phyloP scores from a whole-genome alignment of 2,797 vertebrate species.

The Aeoliscus strigatus region DNA sequence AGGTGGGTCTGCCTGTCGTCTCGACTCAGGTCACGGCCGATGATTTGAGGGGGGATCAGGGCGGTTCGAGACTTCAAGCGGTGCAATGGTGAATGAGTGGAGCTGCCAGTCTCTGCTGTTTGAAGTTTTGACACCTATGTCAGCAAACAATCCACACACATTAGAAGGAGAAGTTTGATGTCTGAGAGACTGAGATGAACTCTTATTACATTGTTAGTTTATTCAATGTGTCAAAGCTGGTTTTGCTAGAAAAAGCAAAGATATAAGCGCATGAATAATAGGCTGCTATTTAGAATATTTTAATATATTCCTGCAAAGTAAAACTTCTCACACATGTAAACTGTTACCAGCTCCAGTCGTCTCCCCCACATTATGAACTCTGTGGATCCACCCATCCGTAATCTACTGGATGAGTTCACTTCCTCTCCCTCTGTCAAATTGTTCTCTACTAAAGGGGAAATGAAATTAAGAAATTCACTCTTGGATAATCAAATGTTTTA shows the following conservation, averaged over 20 bases:
- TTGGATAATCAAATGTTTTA: conserved; percentile 62
- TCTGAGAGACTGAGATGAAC: conserved; percentile 43
- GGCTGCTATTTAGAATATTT: conserved; percentile 51
- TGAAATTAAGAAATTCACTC: conserved; percentile 63
- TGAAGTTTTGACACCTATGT: conserved; percentile 75
- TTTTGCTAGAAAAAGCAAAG: conserved; percentile 53
- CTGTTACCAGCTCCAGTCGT: conserved; percentile 23
- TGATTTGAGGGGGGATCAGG: conserved; percentile 65
- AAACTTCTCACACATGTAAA: conserved; percentile 25
- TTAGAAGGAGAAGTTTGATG: conserved; percentile 70
- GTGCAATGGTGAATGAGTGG: conserved; percentile 41
- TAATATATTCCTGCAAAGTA: conserved; percentile 30
- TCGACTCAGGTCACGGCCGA: conserved; percentile 58
- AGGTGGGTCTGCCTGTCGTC: conserved; percentile 69
- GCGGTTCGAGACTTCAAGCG: conserved; percentile 62
- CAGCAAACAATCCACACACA: conserved; percentile 68
- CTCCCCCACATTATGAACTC: conserved; percentile 44
- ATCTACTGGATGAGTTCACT: conserved; percentile 58
- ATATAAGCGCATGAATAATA: conserved; percentile 41
- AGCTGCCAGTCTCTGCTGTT: conserved; percentile 66
- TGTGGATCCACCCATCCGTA: conserved; percentile 72
- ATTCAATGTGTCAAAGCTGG: conserved; percentile 49
- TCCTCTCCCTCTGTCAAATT: conserved; percentile 57
- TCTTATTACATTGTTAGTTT: conserved; percentile 35
- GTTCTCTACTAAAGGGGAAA: conserved; percentile 61